Conservation (phyloP, 2,888 invertebrate species). For the Cerceris ruficornis region DNA sequence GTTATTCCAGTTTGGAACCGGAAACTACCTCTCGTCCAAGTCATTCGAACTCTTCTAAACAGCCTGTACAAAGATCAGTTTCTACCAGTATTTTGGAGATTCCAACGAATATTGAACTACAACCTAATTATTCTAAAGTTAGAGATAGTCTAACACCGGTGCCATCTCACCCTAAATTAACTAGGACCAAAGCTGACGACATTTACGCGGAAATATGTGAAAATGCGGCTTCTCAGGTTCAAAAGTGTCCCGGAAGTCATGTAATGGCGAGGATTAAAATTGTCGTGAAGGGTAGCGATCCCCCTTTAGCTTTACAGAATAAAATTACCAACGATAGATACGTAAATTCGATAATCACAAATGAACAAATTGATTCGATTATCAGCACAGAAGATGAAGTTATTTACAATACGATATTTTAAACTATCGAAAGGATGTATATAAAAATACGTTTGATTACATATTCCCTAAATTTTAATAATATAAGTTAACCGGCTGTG, state of each 20-base stretch:
- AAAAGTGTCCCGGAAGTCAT: slow-evolving; percentile 76
- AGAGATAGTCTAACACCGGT: slow-evolving; percentile 77
- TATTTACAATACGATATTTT: slow-evolving; percentile 79
- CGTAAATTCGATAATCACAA: slow-evolving; percentile 74
- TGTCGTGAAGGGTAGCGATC: slow-evolving; percentile 73
- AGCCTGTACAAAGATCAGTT: slow-evolving; percentile 77
- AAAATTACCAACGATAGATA: slow-evolving; percentile 67
- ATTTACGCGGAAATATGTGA: slow-evolving; percentile 80
- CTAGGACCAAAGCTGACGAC: slow-evolving; percentile 73
- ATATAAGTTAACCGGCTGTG: slow-evolving; percentile 61
- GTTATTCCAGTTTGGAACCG: slow-evolving; percentile 79
- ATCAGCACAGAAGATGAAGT: slow-evolving; percentile 77
- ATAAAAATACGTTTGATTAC: background rate
- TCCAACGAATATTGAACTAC: slow-evolving; percentile 73
- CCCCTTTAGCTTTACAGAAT: slow-evolving; percentile 49
- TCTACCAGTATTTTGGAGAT: slow-evolving; percentile 79
- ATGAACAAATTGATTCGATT: slow-evolving; percentile 75
- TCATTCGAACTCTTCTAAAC: slow-evolving; percentile 68
- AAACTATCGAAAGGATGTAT: slow-evolving; percentile 19
- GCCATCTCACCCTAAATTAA: slow-evolving; percentile 66
- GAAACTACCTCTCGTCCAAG: slow-evolving; percentile 73
- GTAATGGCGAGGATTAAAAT: slow-evolving; percentile 79
- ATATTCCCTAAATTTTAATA: slow-evolving; percentile 26
- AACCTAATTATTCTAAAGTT: slow-evolving; percentile 78
- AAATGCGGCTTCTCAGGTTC: slow-evolving; percentile 58